phyloP scores from a whole-genome alignment of 2,888 invertebrate species.

The Drosophila merina region DNA sequence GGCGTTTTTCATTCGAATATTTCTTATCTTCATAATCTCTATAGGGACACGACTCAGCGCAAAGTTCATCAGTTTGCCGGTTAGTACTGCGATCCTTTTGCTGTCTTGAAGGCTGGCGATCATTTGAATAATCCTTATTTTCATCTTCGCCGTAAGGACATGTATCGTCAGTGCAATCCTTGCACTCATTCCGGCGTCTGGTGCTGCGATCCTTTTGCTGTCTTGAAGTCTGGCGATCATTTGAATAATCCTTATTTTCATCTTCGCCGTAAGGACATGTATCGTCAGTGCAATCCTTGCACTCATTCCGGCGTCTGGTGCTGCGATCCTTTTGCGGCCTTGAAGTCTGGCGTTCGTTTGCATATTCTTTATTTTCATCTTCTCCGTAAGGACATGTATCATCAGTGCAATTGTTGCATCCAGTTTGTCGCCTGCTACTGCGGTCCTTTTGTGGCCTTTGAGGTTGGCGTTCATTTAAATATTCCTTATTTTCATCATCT shows the following conservation, averaged over 20 bases:
- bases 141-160: not conserved
- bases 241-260: not conserved
- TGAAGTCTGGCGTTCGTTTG: not conserved
- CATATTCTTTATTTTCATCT: not conserved
- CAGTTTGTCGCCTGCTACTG: not conserved
- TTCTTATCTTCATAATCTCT: not conserved
- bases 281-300: too few relatives aligned
- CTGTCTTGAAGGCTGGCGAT: too few relatives aligned
- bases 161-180: not conserved
- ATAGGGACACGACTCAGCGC: not conserved
- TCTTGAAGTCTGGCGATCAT: not conserved
- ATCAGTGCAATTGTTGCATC: not conserved
- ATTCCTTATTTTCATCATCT: not conserved
- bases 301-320: too few relatives aligned
- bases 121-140: not conserved
- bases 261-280: not conserved
- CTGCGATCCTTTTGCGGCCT: too few relatives aligned
- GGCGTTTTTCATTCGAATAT: not conserved
- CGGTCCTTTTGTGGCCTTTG: too few relatives aligned
- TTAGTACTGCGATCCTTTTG: not conserved
- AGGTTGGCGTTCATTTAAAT: not conserved
- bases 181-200: not conserved
- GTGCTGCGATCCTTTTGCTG: not conserved
- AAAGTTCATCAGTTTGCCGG: not conserved
- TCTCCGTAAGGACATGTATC: not conserved